Evolutionary conservation across 2,888 invertebrate species (phyloP).

Genomic region (Cephus runcator): DNA sequence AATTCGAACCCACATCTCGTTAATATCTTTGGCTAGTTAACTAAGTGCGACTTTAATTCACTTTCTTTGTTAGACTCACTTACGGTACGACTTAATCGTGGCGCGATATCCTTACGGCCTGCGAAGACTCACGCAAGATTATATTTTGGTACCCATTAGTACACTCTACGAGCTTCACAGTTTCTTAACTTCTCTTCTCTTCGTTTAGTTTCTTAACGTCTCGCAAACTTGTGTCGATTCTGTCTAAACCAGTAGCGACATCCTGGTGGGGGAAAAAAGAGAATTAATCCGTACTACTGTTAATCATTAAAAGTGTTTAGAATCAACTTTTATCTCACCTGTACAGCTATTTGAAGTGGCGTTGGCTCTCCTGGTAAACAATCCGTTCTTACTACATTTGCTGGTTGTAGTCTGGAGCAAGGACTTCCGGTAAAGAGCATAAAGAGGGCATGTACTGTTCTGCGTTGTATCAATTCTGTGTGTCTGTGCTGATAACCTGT

Average conservation of each 20-base stretch:
- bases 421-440: conserved; percentile 62
- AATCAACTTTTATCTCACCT: conserved; percentile 44
- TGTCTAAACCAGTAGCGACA: not conserved
- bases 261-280: not conserved
- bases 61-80: conserved; percentile 22
- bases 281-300: not conserved
- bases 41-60: conserved; percentile 29
- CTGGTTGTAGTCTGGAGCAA: conserved; percentile 58
- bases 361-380: conserved; percentile 59
- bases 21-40: conserved; percentile 56
- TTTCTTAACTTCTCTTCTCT: conserved; percentile 14
- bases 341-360: conserved; percentile 63
- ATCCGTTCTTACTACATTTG: conserved; percentile 53
- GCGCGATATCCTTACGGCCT: conserved; percentile 19
- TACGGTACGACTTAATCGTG: conserved; percentile 27
- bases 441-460: conserved; percentile 63
- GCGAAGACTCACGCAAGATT: conserved; percentile 22
- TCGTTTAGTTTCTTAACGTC: conserved; percentile 14
- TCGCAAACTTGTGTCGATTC: not conserved
- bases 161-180: not conserved
- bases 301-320: not conserved
- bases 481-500: conserved; percentile 62
- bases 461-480: conserved; percentile 60
- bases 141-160: conserved; percentile 3
- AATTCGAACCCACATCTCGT: conserved; percentile 15